A percentile compares a stretch with the other conserved stretches of the same genome.
phyloP scores from a whole-genome alignment of 2,113 vertebrate species.

The Myocastor coypus region DNA sequence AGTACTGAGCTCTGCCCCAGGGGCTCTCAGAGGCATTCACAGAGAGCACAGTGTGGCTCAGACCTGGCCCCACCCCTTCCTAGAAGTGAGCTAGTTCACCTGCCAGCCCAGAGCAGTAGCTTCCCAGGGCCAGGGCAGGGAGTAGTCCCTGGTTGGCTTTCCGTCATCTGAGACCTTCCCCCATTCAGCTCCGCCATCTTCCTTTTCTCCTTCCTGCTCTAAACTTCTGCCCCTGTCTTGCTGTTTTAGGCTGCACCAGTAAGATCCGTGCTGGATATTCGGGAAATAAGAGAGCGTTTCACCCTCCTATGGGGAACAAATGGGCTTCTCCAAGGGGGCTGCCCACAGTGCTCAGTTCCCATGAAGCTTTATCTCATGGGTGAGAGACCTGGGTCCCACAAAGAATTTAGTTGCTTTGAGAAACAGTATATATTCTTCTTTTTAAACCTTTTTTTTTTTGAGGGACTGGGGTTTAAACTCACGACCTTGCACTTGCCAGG shows the following conservation, averaged over 20 bases:
- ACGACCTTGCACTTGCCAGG: too few relatives aligned
- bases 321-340: background rate
- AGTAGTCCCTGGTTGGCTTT: background rate
- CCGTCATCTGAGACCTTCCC: background rate
- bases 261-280: background rate
- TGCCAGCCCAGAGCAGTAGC: background rate
- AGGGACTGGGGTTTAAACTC: too few relatives aligned
- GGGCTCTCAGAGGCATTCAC: background rate
- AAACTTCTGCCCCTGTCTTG: background rate
- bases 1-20: background rate
- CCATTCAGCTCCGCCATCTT: background rate
- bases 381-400: background rate
- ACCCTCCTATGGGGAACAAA: background rate
- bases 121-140: background rate
- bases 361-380: background rate
- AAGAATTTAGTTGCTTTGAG: conserved; percentile 1
- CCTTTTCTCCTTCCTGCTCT: background rate
- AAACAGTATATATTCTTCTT: background rate
- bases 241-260: background rate
- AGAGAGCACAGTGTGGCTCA: background rate
- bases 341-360: background rate
- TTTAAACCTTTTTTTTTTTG: too few relatives aligned
- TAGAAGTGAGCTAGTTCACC: background rate
- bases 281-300: background rate
- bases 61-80: background rate